These are phyloP conservation scores for Siphonodentalium dalli DNA, from an alignment of 2,888 invertebrate genomes.

Conservation along the genomic window DNA sequence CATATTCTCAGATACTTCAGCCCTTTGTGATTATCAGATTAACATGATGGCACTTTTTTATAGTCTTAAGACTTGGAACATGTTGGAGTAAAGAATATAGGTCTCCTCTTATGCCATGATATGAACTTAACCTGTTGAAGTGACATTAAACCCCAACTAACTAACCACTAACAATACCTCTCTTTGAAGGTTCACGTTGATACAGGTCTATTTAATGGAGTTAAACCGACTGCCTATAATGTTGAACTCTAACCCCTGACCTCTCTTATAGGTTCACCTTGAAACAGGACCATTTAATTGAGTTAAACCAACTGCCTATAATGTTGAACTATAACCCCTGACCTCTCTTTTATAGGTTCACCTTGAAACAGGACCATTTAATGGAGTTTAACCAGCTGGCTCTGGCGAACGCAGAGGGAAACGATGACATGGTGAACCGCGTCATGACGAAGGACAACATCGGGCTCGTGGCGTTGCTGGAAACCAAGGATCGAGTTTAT, in stretches of 20 bases:
- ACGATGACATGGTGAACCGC: constrained; percentile 96
- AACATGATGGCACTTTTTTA: no score
- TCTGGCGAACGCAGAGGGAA: constrained; percentile 97
- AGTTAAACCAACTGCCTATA: constrained; percentile 98
- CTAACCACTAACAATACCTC: no score
- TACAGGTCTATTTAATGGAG: constrained; percentile 96
- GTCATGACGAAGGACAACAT: constrained; percentile 99
- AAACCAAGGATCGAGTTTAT: constrained; percentile 90
- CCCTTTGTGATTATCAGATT: no score
- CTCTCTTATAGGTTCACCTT: constrained; percentile 79
- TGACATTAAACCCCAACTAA: no score
- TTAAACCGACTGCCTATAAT: constrained; percentile 98
- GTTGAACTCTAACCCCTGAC: no score
- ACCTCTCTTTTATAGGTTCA: constrained; percentile 74
- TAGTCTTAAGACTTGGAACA: no score
- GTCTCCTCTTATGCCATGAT: no score
- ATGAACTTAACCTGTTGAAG: no score
- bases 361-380: constrained; percentile 91
- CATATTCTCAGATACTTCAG: no score
- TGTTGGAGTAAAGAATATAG: no score
- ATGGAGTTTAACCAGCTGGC: constrained; percentile 98
- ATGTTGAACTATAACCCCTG: no score
- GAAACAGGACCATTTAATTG: constrained; percentile 94
- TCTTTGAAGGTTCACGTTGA: constrained; percentile 86
- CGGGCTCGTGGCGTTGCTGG: constrained; percentile 91